Evolutionary conservation across 2,113 vertebrate species (phyloP).

Genomic region (Melanocharis versteri): DNA sequence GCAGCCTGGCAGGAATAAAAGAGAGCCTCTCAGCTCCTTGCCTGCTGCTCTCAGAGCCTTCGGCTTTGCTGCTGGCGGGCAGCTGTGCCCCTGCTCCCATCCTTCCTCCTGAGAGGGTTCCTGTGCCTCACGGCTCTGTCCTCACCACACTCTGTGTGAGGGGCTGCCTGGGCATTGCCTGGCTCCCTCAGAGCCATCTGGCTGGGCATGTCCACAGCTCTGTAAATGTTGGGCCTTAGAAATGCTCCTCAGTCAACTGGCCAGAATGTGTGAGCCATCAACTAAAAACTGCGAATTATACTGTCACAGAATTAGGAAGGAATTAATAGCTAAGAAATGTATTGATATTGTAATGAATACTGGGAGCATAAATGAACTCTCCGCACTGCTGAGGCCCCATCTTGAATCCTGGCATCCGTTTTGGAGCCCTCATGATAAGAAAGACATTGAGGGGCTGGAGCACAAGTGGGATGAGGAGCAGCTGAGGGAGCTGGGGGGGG

Average conservation of each 20-base stretch:
- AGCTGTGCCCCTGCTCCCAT: not conserved
- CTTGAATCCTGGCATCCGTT: not conserved
- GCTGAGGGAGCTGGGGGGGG: not conserved
- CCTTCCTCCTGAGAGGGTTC: not conserved
- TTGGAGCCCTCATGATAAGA: not conserved
- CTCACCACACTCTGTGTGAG: rapidly evolving
- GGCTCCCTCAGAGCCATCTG: not conserved
- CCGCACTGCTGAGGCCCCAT: rapidly evolving
- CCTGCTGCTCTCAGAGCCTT: not conserved
- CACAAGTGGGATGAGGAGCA: not conserved
- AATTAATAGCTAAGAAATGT: not conserved
- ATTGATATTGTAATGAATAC: not conserved
- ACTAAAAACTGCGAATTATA: not conserved
- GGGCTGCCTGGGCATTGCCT: not conserved
- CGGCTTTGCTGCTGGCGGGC: not conserved
- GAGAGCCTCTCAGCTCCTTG: not conserved
- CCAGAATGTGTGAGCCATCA: not conserved
- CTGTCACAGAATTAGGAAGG: not conserved
- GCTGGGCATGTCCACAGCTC: not conserved
- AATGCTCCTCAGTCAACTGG: not conserved
- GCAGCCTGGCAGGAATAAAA: not conserved
- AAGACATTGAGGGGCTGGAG: not conserved
- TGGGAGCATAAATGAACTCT: not conserved
- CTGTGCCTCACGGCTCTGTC: not conserved
- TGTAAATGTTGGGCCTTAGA: not conserved